A percentile compares a stretch with the other conserved stretches of the same genome.
Conservation (phyloP, 2,797 vertebrate genomes). For the Cyclopterus lumpus region DNA sequence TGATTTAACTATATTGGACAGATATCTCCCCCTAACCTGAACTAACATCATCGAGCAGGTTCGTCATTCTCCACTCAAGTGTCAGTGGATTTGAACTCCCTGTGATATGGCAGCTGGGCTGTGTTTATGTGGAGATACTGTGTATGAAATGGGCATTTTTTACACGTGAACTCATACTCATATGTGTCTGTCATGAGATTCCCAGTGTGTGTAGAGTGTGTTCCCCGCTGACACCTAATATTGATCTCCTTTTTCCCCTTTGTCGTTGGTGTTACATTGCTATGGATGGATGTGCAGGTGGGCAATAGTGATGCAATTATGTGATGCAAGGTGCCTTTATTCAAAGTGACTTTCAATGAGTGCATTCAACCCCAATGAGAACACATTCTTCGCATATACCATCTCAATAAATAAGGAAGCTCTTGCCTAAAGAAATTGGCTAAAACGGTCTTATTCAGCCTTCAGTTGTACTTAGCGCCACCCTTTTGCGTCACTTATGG, state of each 20-base stretch:
- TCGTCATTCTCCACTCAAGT: background rate
- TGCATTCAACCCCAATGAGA: background rate
- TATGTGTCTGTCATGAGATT: too few relatives aligned
- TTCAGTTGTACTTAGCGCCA: too few relatives aligned
- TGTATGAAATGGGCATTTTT: background rate
- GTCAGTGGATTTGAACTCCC: background rate
- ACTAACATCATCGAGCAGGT: background rate
- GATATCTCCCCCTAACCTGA: background rate
- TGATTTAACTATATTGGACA: conserved; percentile 21
- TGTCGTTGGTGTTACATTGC: background rate
- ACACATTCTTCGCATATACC: background rate
- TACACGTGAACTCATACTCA: too few relatives aligned
- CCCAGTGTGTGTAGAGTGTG: background rate
- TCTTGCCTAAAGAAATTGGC: background rate
- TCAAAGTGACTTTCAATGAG: background rate
- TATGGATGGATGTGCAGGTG: background rate
- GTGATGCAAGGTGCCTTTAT: background rate
- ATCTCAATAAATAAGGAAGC: background rate
- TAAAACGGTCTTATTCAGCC: background rate
- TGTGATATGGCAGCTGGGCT: background rate
- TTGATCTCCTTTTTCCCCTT: background rate
- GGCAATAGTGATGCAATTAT: background rate
- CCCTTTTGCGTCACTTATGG: too few relatives aligned
- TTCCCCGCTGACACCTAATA: background rate
- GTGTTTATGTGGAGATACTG: background rate